These are phyloP conservation scores for Phyllostomus discolor DNA, from an alignment of 2,113 vertebrate species.

Conservation along the genomic window DNA sequence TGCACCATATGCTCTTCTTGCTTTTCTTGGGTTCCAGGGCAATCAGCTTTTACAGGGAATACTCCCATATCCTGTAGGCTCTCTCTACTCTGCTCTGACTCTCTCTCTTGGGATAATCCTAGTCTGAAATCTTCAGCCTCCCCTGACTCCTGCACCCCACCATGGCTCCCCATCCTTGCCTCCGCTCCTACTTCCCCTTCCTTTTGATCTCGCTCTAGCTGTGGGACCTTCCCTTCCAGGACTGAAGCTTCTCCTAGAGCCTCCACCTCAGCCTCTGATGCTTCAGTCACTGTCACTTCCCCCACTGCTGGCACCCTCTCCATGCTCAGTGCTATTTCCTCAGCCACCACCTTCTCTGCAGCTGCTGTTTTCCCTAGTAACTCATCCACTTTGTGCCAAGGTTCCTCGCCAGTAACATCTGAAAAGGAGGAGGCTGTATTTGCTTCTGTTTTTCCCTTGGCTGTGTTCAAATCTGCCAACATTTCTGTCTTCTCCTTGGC, in stretches of 20 bases:
- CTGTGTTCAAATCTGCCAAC: neutral
- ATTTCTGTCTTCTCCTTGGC: neutral
- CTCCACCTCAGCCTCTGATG: neutral
- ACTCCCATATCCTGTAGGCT: neutral
- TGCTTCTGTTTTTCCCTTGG: neutral
- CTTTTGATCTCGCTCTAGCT: neutral
- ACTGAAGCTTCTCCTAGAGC: neutral
- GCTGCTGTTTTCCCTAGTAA: neutral
- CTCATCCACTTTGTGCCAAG: neutral
- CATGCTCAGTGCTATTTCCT: rapidly evolving
- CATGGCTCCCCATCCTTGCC: rapidly evolving
- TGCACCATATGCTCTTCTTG: neutral
- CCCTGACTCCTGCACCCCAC: neutral
- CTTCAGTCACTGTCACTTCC: neutral
- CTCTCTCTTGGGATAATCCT: neutral
- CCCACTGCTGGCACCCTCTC: neutral
- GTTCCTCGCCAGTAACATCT: neutral
- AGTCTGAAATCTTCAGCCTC: neutral
- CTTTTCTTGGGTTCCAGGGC: neutral
- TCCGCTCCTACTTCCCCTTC: neutral
- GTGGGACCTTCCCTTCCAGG: neutral
- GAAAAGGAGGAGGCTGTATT: neutral
- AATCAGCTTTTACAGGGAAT: neutral
- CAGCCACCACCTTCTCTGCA: neutral
- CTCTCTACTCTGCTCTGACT: neutral